Percentiles rank a stretch among this genome's conserved stretches.
Conservation (phyloP, 2,113 vertebrate genomes). For the Neolamprologus toae region DNA sequence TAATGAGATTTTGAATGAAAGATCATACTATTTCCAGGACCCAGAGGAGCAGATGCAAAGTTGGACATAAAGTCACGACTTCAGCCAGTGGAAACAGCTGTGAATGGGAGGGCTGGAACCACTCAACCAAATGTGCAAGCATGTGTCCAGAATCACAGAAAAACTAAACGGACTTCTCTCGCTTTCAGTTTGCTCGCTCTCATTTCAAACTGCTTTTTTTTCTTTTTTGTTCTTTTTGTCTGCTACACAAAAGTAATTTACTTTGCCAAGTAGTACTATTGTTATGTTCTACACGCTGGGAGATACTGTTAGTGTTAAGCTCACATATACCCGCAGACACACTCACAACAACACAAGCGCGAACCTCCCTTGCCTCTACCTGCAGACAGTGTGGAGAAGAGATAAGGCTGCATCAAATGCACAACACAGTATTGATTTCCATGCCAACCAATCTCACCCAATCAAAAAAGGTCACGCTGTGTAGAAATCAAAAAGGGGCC, state of each 20-base stretch:
- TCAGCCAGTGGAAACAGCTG: not conserved
- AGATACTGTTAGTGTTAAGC: not conserved
- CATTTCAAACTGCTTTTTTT: constrained; percentile 16
- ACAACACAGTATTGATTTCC: constrained; percentile 72
- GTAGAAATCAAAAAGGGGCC: constrained; percentile 63
- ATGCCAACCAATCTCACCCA: constrained; percentile 74
- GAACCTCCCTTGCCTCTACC: constrained; percentile 48
- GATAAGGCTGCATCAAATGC: constrained; percentile 73
- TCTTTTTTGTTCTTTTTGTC: not conserved
- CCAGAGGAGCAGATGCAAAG: not conserved
- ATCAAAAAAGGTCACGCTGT: constrained; percentile 76
- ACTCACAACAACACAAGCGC: not conserved
- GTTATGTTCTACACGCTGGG: constrained; percentile 29
- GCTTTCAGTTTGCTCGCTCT: not conserved
- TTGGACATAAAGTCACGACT: not conserved
- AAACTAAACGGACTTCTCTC: not conserved
- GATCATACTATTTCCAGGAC: rapidly evolving
- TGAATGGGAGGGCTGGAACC: not conserved
- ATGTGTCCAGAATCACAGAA: not conserved
- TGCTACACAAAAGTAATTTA: constrained; percentile 50
- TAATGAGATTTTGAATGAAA: not conserved
- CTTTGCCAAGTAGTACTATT: constrained; percentile 52
- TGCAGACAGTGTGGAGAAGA: constrained; percentile 67
- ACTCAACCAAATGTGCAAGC: not conserved
- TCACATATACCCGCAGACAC: constrained; percentile 3